These are phyloP conservation scores for Ovibos moschatus DNA, from an alignment of 2,113 vertebrate species.

Conservation along the genomic window DNA sequence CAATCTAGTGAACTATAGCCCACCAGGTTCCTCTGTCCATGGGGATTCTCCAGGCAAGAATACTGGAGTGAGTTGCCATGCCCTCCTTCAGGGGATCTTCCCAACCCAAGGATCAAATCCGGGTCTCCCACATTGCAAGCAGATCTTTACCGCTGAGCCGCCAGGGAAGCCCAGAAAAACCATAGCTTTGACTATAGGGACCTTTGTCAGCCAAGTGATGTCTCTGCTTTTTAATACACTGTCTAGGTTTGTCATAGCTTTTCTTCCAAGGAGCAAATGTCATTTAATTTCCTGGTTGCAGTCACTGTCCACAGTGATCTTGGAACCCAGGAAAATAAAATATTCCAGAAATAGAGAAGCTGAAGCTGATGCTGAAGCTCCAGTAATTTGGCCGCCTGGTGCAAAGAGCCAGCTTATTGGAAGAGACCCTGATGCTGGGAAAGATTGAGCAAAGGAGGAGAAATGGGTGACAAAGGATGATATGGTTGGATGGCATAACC, in stretches of 20 bases:
- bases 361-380: not conserved
- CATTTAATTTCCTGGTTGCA: not conserved
- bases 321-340: not conserved
- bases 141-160: not conserved
- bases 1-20: not conserved
- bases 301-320: not conserved
- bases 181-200: not conserved
- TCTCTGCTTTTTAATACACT: not conserved
- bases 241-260: not conserved
- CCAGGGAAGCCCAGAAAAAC: not conserved
- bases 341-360: not conserved
- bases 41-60: not conserved
- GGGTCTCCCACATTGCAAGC: not conserved
- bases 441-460: not conserved
- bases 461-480: not conserved
- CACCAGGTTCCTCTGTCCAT: not conserved
- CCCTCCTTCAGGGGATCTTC: not conserved
- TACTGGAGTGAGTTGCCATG: not conserved
- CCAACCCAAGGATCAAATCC: not conserved
- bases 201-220: not conserved
- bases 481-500: not conserved
- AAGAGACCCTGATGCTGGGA: not conserved
- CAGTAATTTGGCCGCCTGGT: not conserved
- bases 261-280: not conserved
- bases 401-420: not conserved